Conservation (phyloP, 2,797 vertebrate genomes). For the Paguma larvata region DNA sequence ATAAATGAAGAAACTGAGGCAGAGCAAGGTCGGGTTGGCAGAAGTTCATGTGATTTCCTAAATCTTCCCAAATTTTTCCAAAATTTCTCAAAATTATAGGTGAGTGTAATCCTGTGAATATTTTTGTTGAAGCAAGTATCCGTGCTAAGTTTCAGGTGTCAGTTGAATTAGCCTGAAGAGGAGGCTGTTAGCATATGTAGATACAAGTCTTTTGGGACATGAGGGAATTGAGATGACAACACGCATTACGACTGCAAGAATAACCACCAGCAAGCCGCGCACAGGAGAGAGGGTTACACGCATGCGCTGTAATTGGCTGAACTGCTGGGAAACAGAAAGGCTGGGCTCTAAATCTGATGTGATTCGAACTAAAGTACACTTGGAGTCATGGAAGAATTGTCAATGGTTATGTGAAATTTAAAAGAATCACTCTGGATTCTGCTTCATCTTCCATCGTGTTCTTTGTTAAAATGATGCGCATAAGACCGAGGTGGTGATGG, state of each 20-base stretch:
- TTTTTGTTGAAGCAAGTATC: neutral
- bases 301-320: no score
- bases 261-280: neutral
- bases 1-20: neutral
- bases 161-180: neutral
- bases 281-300: neutral
- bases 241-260: neutral
- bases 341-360: neutral
- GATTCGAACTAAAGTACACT: neutral
- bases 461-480: neutral
- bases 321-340: neutral
- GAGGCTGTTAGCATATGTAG: neutral
- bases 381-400: neutral
- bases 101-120: neutral
- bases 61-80: neutral
- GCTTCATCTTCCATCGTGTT: neutral
- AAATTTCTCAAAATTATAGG: neutral
- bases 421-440: neutral
- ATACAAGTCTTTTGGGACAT: neutral
- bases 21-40: neutral
- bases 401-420: neutral
- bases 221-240: neutral
- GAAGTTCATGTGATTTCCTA: neutral
- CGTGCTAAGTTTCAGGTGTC: neutral
- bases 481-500: no score